Percentiles rank a stretch among this genome's conserved stretches.
Conservation (phyloP, 2,888 invertebrate species). For the Bursaphelenchus okinawaensis region DNA sequence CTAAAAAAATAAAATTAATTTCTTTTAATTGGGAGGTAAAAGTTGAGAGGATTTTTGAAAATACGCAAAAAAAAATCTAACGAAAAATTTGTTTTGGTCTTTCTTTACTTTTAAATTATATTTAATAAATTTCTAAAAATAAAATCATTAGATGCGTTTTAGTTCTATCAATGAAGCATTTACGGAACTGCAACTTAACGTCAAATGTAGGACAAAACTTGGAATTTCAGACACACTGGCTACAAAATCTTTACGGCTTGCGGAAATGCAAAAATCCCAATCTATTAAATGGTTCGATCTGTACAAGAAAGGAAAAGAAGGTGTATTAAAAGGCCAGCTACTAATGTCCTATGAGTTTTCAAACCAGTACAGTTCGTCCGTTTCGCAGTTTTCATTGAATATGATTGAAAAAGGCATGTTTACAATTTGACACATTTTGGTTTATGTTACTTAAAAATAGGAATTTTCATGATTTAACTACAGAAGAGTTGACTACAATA, state of each 20-base stretch:
- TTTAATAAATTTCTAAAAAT: no score
- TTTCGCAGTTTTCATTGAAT: constrained; percentile 39
- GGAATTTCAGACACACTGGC: constrained; percentile 34
- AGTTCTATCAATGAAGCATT: constrained; percentile 44
- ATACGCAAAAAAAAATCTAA: no score
- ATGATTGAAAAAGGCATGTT: constrained; percentile 36
- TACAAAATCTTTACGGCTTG: constrained; percentile 10
- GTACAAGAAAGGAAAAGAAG: constrained; percentile 9
- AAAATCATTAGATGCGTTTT: no score
- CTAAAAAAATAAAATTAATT: neutral
- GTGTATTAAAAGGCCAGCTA: constrained; percentile 24
- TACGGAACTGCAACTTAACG: constrained; percentile 32
- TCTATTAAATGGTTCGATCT: constrained; percentile 20
- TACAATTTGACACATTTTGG: neutral
- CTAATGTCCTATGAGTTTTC: constrained; percentile 39
- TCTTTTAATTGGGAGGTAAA: no score
- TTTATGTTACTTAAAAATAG: neutral
- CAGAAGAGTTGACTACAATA: neutral
- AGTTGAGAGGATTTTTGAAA: no score
- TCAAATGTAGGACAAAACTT: constrained; percentile 39
- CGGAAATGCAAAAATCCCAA: constrained; percentile 25
- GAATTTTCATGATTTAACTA: neutral
- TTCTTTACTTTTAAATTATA: no score
- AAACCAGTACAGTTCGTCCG: constrained; percentile 36
- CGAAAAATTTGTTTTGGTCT: no score